Percentiles rank a stretch among this genome's conserved stretches.
Evolutionary conservation across 2,888 invertebrate genomes (phyloP).

Genomic region (Sturmia bella): DNA sequence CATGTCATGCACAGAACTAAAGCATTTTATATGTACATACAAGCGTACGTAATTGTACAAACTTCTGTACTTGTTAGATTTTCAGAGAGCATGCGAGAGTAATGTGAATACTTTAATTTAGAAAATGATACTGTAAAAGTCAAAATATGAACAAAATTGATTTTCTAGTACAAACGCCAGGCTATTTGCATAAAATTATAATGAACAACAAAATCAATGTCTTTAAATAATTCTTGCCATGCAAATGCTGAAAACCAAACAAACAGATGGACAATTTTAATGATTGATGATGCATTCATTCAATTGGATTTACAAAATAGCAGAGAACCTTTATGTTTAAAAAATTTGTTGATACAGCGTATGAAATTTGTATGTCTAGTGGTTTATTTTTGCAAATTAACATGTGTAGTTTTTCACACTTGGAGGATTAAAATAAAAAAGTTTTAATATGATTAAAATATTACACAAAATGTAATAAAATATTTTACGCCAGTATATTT

Average conservation of each 20-base stretch:
- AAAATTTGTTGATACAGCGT: background rate
- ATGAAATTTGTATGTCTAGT: background rate
- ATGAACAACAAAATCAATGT: no score
- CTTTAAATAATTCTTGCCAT: no score
- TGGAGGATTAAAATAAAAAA: constrained; percentile 15
- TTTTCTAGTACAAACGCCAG: background rate
- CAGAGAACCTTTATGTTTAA: background rate
- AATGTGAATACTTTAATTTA: background rate
- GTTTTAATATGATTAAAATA: constrained; percentile 54
- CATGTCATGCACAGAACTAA: background rate
- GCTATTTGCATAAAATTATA: no score
- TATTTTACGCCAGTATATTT: background rate
- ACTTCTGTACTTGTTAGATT: background rate
- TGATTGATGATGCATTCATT: no score
- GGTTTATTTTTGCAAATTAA: constrained; percentile 14
- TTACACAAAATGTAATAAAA: constrained; percentile 48
- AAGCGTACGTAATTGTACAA: background rate
- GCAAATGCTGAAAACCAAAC: no score
- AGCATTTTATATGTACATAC: background rate
- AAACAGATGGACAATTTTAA: no score
- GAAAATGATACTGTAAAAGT: background rate
- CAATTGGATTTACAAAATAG: background rate
- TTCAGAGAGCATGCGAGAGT: background rate
- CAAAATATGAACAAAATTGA: background rate
- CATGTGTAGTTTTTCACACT: constrained; percentile 62